Evolutionary conservation across 2,113 vertebrate genomes (phyloP).

Genomic region (Aleadryas rufinucha): DNA sequence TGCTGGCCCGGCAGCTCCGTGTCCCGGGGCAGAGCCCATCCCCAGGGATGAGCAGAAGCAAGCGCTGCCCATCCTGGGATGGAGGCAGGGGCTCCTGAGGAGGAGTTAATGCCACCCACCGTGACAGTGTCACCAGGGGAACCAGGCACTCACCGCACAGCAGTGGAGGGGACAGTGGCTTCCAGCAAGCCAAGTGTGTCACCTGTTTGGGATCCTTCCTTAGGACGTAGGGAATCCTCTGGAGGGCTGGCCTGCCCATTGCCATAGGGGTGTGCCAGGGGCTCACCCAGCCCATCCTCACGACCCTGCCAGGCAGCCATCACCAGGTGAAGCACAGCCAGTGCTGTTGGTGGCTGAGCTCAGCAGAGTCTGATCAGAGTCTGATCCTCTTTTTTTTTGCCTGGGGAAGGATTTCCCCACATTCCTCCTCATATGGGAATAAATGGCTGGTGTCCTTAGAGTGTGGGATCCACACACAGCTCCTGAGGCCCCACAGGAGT

Average conservation of each 20-base stretch:
- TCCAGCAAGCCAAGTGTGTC: not conserved
- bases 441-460: not conserved
- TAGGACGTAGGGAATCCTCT: not conserved
- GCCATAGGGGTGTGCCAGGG: not conserved
- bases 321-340: not conserved
- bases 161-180: not conserved
- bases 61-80: not conserved
- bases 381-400: too few species aligned
- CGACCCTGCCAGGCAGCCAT: not conserved
- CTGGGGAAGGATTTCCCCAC: not conserved
- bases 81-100: not conserved
- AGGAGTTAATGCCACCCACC: not conserved
- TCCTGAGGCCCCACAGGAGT: not conserved
- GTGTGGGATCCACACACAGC: not conserved
- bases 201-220: not conserved
- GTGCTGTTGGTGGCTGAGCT: fast-evolving
- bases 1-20: not conserved
- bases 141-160: fast-evolving
- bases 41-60: not conserved
- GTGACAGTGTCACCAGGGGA: not conserved
- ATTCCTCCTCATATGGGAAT: not conserved
- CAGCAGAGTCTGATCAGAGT: not conserved
- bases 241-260: fast-evolving
- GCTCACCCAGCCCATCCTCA: not conserved
- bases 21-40: not conserved